phyloP scores from a whole-genome alignment of 2,113 vertebrate species.

The Pelodiscus sinensis region DNA sequence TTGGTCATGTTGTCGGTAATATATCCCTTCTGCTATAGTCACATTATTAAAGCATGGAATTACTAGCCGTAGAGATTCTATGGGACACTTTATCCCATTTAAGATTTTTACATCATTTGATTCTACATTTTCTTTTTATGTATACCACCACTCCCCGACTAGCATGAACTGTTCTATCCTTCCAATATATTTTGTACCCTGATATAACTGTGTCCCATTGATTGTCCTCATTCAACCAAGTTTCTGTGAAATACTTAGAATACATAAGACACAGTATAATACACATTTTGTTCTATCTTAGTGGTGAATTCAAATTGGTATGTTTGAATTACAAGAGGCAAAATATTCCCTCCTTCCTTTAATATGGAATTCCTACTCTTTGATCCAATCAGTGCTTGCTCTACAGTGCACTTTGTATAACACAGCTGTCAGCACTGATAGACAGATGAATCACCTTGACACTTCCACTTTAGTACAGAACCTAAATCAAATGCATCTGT shows the following conservation, averaged over 20 bases:
- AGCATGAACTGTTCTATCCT: too few species aligned
- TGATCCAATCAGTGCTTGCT: slow-evolving; percentile 4
- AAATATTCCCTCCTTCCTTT: slow-evolving; percentile 2
- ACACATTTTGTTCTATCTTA: not conserved
- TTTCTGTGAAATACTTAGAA: not conserved
- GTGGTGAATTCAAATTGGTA: not conserved
- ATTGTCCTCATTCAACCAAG: too few species aligned
- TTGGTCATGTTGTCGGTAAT: too few species aligned
- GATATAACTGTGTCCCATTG: too few species aligned
- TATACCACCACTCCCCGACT: too few species aligned
- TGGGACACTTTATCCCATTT: too few species aligned
- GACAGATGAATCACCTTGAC: slow-evolving; percentile 57
- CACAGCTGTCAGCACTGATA: slow-evolving; percentile 29
- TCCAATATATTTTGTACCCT: too few species aligned
- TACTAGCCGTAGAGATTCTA: too few species aligned
- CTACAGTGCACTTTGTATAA: slow-evolving; percentile 19
- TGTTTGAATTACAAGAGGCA: not conserved
- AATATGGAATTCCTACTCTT: not conserved
- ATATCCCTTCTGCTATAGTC: too few species aligned
- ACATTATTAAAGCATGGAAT: too few species aligned
- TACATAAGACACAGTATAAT: not conserved
- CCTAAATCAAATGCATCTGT: slow-evolving; percentile 61
- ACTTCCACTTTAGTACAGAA: slow-evolving; percentile 52
- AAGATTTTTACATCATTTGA: too few species aligned
- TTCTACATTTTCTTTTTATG: too few species aligned